Conservation (phyloP, 2,113 vertebrate genomes). For the Thamnaconus septentrionalis region DNA sequence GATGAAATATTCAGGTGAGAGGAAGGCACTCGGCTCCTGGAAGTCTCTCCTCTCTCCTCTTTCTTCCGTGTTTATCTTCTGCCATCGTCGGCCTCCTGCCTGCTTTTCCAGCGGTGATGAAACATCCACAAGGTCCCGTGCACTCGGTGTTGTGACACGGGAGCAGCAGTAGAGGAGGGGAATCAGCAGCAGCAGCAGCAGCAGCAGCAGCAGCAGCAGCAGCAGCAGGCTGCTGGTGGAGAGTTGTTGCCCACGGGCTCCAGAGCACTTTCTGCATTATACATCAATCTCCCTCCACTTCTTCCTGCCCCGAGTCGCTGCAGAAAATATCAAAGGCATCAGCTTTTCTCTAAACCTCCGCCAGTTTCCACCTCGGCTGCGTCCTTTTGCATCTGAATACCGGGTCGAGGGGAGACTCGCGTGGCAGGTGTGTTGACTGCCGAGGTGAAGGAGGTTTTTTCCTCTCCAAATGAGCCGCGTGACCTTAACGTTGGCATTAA, state of each 20-base stretch:
- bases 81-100: no score
- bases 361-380: conserved; percentile 3
- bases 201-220: neutral
- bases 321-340: conserved; percentile 53
- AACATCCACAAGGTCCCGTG: neutral
- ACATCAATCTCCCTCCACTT: conserved; percentile 47
- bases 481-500: no score
- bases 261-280: conserved; percentile 68
- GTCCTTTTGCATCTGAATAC: conserved; percentile 39
- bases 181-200: conserved; percentile 25
- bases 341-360: conserved; percentile 37
- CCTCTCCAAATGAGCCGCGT: no score
- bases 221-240: conserved; percentile 2
- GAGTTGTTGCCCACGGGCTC: conserved; percentile 54
- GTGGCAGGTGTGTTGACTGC: no score
- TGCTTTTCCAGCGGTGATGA: no score
- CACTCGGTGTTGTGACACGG: conserved; percentile 1
- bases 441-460: no score
- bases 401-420: conserved; percentile 10
- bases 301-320: conserved; percentile 34
- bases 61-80: neutral
- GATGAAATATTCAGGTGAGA: conserved; percentile 73
- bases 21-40: conserved; percentile 27
- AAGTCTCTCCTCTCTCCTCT: conserved; percentile 14
- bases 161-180: conserved; percentile 10